A percentile compares a stretch with the other conserved stretches of the same genome.
These are phyloP conservation scores for Murina feae DNA, from an alignment of 2,113 vertebrate species.

Conservation along the genomic window DNA sequence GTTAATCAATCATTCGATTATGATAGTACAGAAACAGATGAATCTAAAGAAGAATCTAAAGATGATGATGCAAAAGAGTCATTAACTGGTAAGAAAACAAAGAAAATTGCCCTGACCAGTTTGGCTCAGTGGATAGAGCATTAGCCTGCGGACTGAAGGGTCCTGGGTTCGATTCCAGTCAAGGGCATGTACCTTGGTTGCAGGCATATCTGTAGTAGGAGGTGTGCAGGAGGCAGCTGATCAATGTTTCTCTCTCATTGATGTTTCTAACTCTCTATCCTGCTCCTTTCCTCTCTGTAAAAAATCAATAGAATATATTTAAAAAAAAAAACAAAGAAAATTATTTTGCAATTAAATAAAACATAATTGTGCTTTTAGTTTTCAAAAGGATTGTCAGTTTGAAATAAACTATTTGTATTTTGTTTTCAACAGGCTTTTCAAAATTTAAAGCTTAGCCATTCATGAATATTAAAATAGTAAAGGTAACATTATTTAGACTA, in stretches of 20 bases:
- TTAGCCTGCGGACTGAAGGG: no score
- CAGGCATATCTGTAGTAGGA: no score
- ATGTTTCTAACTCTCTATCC: no score
- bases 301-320: no score
- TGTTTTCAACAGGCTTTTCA: neutral
- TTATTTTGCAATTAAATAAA: neutral
- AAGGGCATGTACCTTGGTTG: no score
- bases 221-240: no score
- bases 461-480: neutral
- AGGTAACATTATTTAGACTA: neutral
- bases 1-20: slow-evolving; percentile 84
- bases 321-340: slow-evolving; percentile 17
- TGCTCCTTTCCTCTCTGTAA: no score
- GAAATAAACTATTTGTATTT: neutral
- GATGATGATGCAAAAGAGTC: slow-evolving; percentile 92
- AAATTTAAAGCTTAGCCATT: neutral
- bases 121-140: no score
- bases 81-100: slow-evolving; percentile 74
- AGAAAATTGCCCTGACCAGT: no score
- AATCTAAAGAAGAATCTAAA: slow-evolving; percentile 91
- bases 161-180: no score
- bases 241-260: no score
- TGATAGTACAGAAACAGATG: slow-evolving; percentile 89
- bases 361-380: neutral
- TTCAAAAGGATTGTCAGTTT: neutral